Evolutionary conservation across 2,797 vertebrate species (phyloP).

Genomic region (Microhierax caerulescens): DNA sequence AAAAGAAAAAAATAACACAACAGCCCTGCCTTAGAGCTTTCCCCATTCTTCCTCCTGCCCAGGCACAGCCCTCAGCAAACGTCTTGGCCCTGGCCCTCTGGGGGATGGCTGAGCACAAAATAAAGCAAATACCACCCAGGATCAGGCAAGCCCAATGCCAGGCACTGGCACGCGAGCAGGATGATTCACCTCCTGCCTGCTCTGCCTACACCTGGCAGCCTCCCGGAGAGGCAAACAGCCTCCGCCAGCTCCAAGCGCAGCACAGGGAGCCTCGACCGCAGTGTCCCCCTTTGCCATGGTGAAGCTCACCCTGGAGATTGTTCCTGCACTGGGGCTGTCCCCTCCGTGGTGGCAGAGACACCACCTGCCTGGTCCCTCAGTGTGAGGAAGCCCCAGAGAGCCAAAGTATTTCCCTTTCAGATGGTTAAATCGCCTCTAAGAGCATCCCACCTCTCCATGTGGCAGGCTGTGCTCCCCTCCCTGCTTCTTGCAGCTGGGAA

Average conservation of each 20-base stretch:
- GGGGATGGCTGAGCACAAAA: neutral
- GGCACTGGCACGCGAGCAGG: neutral
- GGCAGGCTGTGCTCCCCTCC: neutral
- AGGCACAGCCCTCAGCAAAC: neutral
- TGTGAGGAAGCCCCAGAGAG: fast-evolving
- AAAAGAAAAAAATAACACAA: no score
- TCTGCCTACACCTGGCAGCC: neutral
- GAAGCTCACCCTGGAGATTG: neutral
- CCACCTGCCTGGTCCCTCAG: neutral
- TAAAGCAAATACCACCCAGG: constrained; percentile 43
- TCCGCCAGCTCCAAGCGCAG: fast-evolving
- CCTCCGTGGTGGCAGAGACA: fast-evolving
- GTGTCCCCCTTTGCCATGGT: neutral
- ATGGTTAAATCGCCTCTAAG: neutral
- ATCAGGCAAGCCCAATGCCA: constrained; percentile 27
- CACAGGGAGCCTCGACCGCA: fast-evolving
- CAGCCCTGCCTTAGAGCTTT: neutral
- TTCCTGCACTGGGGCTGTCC: neutral
- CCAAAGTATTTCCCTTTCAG: neutral
- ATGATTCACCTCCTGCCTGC: constrained; percentile 33
- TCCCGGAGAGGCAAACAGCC: neutral
- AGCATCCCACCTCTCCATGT: neutral
- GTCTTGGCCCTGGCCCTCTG: neutral
- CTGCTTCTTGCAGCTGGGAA: neutral
- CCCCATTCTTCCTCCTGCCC: neutral